phyloP scores from a whole-genome alignment of 2,888 invertebrate species.

The Ochropleura plecta region DNA sequence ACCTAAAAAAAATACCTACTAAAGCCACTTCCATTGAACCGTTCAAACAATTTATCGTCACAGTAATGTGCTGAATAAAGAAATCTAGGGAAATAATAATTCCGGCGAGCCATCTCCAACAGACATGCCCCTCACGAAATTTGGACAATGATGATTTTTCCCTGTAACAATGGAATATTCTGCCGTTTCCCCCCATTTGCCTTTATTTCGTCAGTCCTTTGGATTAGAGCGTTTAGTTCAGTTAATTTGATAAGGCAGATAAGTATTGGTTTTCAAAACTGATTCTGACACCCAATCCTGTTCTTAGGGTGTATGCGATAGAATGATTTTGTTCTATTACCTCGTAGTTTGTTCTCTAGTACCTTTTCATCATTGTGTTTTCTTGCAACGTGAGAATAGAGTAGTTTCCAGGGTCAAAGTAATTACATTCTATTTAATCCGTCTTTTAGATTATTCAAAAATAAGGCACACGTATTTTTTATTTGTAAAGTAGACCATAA shows the following conservation, averaged over 20 bases:
- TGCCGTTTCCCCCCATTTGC: conserved; percentile 51
- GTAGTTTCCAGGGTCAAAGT: no score
- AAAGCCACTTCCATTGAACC: conserved; percentile 61
- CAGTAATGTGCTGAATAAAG: conserved; percentile 74
- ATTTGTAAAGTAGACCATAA: no score
- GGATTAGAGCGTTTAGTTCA: conserved; percentile 59
- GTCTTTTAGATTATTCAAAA: no score
- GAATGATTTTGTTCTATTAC: conserved; percentile 10
- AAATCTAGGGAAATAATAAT: conserved; percentile 81
- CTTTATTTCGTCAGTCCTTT: conserved; percentile 42
- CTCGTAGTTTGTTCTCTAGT: background rate
- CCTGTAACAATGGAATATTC: conserved; percentile 77
- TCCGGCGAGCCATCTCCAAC: conserved; percentile 75
- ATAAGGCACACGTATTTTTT: no score
- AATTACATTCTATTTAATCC: no score
- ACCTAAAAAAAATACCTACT: conserved; percentile 5
- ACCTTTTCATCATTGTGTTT: conserved; percentile 4
- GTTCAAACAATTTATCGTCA: conserved; percentile 61
- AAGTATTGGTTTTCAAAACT: conserved; percentile 53
- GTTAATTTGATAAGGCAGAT: conserved; percentile 64
- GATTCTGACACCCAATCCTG: no score
- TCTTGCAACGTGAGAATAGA: background rate
- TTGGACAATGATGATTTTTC: conserved; percentile 83
- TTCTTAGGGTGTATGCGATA: conserved; percentile 6
- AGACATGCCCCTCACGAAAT: conserved; percentile 82